Percentiles rank a stretch among this genome's conserved stretches.
Conservation (phyloP, 2,888 invertebrate genomes). For the Oxytorus armatus region DNA sequence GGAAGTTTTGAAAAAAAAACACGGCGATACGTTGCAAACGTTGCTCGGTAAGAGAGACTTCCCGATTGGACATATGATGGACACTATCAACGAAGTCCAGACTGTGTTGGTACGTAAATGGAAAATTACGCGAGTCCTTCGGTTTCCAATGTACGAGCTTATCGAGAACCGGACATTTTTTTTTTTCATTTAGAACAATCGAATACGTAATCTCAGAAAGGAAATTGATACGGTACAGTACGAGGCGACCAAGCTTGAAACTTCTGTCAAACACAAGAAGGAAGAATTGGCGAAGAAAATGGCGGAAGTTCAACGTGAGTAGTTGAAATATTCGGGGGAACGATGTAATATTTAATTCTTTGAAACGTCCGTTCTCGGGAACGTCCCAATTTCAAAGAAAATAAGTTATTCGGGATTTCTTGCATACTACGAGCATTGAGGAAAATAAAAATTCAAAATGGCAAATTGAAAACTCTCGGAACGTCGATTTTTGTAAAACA, state of each 20-base stretch:
- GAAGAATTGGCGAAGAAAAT: constrained; percentile 87
- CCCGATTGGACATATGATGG: constrained; percentile 88
- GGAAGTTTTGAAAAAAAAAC: constrained; percentile 88
- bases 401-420: no score
- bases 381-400: no score
- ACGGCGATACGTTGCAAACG: constrained; percentile 88
- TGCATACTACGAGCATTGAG: no score
- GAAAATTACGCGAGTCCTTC: neutral
- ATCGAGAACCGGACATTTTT: constrained; percentile 69
- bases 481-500: no score
- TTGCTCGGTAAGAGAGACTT: constrained; percentile 87
- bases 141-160: neutral
- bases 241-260: constrained; percentile 87
- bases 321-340: neutral
- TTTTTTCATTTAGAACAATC: constrained; percentile 75
- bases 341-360: neutral
- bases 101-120: constrained; percentile 84
- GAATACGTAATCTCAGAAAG: constrained; percentile 71
- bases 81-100: constrained; percentile 86
- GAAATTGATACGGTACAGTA: constrained; percentile 72
- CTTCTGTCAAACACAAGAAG: constrained; percentile 88
- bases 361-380: neutral
- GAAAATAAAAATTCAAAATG: no score
- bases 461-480: no score
- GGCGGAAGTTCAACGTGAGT: constrained; percentile 76